Evolutionary conservation across 2,113 vertebrate species (phyloP), one percentile per base, ranked within the genome.

Genomic region (Tor tambroides): DNA sequence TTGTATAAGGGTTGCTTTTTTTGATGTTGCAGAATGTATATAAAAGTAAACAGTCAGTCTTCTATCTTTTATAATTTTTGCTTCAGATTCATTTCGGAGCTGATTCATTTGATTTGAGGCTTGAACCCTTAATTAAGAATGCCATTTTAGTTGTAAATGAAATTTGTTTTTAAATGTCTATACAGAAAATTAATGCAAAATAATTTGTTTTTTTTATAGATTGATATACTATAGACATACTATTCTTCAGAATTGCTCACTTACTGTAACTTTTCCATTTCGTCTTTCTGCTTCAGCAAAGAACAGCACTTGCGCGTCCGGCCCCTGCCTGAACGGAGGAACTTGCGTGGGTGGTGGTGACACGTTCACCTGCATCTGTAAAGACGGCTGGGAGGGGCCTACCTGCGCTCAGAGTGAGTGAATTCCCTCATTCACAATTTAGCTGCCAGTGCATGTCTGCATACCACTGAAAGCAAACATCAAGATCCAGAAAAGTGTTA

Each of bases 311-410:
- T 99, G 98, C 69, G 93, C 96, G 85, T 97, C 97, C 77, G 96
- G 95, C 91, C 98, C 98, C n/a, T 99, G 98, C 84, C 93, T 94
- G 88, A 99, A 99, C 0, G 96, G 97, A 1, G 98, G 97, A 63
- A 99, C 98, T 0, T 99, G 98, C 0, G 97, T 99, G 87, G 98
- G 98, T 85, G 97, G 96, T 0, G 97, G 97, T 0, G 97, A 98
- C 91, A 91, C 96, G 69, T 99, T 98, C 92, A 97, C 97, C 75
- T 99, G 98, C 89, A 98, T 98, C 93, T 99, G 98, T 94, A 98
- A 97, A 51, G 98, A 99, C 0, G 98, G 98, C 86, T 99, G 98
- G 98, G 98, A 99, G 90, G 98, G 98, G 46, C 96, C 96, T 71
- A 97, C 96, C 88, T 99, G 98, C 87, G 95, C 94, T 0, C 97